Evolutionary conservation across 2,797 vertebrate species (phyloP).

Genomic region (Dermochelys coriacea): DNA sequence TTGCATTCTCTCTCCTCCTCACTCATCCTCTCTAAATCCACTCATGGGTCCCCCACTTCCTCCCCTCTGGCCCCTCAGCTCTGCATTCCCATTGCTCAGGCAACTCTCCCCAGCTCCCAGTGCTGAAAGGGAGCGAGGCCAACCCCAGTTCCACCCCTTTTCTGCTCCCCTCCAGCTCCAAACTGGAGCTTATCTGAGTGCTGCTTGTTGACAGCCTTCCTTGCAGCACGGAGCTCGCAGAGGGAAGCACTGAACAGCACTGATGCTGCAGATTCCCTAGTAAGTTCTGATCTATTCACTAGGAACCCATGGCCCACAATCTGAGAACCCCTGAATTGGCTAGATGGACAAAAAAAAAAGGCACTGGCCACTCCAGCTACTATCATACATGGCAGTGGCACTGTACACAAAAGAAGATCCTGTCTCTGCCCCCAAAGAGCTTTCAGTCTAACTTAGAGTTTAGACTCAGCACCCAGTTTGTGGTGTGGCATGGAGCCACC

Average conservation of each 20-base stretch:
- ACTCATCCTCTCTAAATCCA: not conserved
- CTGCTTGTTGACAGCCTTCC: not conserved
- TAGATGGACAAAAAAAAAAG: not conserved
- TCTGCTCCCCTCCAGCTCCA: not conserved
- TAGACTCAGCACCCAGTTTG: too few species aligned
- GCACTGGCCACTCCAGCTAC: not conserved
- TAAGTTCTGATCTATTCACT: not conserved
- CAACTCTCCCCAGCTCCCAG: not conserved
- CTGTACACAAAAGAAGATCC: not conserved
- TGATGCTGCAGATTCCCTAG: not conserved
- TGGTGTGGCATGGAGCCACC: not conserved
- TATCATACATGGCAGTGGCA: not conserved
- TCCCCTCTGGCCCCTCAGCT: not conserved
- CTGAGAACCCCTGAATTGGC: not conserved
- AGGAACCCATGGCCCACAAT: not conserved
- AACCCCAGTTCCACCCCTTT: not conserved
- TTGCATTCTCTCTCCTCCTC: not conserved
- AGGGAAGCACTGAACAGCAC: rapidly evolving
- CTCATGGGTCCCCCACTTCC: not conserved
- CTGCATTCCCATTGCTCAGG: not conserved
- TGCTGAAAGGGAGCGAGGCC: not conserved
- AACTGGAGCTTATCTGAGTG: not conserved
- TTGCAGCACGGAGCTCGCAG: not conserved
- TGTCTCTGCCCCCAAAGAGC: not conserved
- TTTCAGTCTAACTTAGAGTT: not conserved